Evolutionary conservation across 2,113 vertebrate genomes (phyloP).

Genomic region (Lepus europaeus): DNA sequence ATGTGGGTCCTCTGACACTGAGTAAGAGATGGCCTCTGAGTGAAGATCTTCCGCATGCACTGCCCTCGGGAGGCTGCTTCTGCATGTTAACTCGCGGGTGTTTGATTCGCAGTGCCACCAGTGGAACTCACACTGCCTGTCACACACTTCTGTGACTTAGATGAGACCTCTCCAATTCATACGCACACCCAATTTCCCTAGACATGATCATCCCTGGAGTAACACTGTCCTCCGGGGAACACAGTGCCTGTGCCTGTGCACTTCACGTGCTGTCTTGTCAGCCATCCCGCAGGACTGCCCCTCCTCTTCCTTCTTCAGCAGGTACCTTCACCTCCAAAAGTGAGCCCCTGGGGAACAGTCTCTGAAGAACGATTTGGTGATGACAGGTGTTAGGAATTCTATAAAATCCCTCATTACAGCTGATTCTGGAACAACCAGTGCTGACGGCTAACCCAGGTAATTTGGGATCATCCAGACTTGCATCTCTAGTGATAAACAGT

Average conservation of each 20-base stretch:
- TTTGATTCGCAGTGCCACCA: conserved; percentile 27
- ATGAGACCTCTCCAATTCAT: conserved; percentile 19
- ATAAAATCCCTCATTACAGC: background rate
- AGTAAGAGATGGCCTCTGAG: conserved; percentile 62
- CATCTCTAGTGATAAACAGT: background rate
- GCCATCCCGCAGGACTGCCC: background rate
- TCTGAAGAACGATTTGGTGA: conserved; percentile 28
- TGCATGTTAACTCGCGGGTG: background rate
- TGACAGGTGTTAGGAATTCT: background rate
- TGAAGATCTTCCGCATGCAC: conserved; percentile 71
- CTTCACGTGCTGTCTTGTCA: background rate
- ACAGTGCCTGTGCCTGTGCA: background rate
- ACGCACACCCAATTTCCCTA: background rate
- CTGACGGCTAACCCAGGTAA: background rate
- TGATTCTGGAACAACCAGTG: conserved; percentile 28
- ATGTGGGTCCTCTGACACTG: conserved; percentile 66
- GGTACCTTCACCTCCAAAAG: background rate
- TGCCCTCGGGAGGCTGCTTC: conserved; percentile 60
- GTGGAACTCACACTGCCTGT: conserved; percentile 29
- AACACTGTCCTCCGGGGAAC: background rate
- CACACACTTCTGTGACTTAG: background rate
- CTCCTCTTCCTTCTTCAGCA: background rate
- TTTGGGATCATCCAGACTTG: background rate
- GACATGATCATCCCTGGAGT: background rate
- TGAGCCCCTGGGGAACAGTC: background rate